Conservation (phyloP, 1,140 invertebrate species). For the Geopemphigus sp. region DNA sequence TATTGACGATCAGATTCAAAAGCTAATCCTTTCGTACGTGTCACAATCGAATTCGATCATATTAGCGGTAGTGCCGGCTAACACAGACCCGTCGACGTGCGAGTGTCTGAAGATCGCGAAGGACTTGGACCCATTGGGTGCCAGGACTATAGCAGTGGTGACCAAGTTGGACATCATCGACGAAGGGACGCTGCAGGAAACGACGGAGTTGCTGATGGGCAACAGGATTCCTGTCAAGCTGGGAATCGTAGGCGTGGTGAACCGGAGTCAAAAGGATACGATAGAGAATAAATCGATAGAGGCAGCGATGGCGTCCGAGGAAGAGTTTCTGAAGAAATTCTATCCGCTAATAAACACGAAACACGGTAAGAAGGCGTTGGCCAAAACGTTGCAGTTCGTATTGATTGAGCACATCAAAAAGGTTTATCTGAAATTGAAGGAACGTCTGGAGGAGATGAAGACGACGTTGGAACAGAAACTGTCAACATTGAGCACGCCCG, state of each 20-base stretch:
- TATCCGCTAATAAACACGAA: constrained; percentile 65
- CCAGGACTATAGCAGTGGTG: constrained; percentile 69
- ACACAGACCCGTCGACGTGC: constrained; percentile 93
- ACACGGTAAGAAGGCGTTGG: constrained; percentile 65
- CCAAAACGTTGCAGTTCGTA: constrained; percentile 65
- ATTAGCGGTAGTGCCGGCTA: constrained; percentile 91
- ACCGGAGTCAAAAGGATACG: constrained; percentile 60
- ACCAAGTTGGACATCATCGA: constrained; percentile 81
- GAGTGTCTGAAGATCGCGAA: constrained; percentile 94
- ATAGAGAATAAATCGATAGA: constrained; percentile 63
- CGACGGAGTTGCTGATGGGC: constrained; percentile 70
- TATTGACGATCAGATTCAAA: constrained; percentile 58
- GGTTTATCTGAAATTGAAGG: constrained; percentile 66
- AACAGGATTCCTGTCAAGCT: constrained; percentile 71
- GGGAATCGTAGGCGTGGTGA: not conserved
- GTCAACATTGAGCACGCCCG: not conserved
- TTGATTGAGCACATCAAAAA: constrained; percentile 69
- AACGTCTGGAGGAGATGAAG: constrained; percentile 65
- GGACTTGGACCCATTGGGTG: constrained; percentile 90
- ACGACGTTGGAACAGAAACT: constrained; percentile 61
- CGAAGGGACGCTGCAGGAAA: constrained; percentile 75
- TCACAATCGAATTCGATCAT: constrained; percentile 89
- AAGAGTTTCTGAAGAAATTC: constrained; percentile 63
- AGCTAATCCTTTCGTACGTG: constrained; percentile 93
- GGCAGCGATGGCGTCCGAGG: constrained; percentile 66